Percentiles rank a stretch among this genome's conserved stretches.
phyloP scores from a whole-genome alignment of 2,797 vertebrate species.

The Lateolabrax maculatus region DNA sequence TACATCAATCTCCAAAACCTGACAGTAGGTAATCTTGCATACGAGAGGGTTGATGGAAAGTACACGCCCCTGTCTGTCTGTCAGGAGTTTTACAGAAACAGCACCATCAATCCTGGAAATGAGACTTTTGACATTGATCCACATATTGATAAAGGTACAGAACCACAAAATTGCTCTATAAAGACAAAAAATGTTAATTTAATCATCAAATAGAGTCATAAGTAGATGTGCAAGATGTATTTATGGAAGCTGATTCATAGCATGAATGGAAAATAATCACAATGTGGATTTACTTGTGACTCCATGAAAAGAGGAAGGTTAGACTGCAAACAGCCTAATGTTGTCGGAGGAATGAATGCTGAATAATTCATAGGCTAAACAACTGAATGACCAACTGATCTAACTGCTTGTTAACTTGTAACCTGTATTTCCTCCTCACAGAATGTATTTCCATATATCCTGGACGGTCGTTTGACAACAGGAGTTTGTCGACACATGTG shows the following conservation, averaged over 20 bases:
- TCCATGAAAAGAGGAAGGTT: conserved; percentile 71
- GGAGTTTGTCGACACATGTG: conserved; percentile 68
- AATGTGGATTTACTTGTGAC: conserved; percentile 48
- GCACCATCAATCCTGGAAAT: conserved; percentile 89
- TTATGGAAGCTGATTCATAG: conserved; percentile 63
- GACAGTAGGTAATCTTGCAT: conserved; percentile 92
- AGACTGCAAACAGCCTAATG: background rate
- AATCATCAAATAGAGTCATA: background rate
- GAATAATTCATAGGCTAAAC: conserved; percentile 7
- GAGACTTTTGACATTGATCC: conserved; percentile 94
- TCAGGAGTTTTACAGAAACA: conserved; percentile 90
- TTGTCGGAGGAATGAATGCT: background rate
- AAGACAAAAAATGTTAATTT: background rate
- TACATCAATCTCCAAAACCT: conserved; percentile 89
- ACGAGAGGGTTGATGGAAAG: conserved; percentile 81
- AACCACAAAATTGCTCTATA: background rate
- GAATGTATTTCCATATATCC: conserved; percentile 92
- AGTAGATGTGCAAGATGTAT: conserved; percentile 2
- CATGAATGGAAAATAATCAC: conserved; percentile 61
- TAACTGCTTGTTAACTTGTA: background rate
- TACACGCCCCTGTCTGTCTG: conserved; percentile 89
- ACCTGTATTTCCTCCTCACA: conserved; percentile 73
- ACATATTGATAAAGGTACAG: conserved; percentile 89
- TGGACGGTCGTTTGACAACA: conserved; percentile 55
- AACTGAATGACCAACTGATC: background rate